Conservation (phyloP, 2,113 vertebrate species). For the Dicaeum eximium region DNA sequence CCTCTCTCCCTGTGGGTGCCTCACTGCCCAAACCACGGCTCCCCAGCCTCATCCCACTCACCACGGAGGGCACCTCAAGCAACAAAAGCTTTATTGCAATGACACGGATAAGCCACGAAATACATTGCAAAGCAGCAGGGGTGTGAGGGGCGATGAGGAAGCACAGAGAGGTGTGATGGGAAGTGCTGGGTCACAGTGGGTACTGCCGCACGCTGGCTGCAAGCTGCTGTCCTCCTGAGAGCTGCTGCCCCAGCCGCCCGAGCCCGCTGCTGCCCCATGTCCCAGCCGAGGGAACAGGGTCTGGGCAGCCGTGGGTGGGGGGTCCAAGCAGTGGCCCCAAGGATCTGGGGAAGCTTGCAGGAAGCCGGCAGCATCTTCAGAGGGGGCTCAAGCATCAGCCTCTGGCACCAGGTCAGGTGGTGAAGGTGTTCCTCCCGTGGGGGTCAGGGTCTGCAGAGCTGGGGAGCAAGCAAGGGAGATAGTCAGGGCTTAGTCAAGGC, state of each 20-base stretch:
- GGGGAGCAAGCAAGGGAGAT: not conserved
- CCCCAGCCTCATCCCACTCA: not conserved
- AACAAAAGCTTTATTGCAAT: slow-evolving; percentile 40
- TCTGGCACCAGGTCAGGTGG: not conserved
- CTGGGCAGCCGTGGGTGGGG: not conserved
- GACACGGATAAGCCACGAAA: not conserved
- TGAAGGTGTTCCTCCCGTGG: slow-evolving; percentile 42
- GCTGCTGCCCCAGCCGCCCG: not conserved
- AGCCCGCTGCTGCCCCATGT: fast-evolving
- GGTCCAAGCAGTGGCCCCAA: fast-evolving
- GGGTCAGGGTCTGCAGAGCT: slow-evolving; percentile 61
- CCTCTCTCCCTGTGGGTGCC: no score
- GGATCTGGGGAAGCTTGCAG: not conserved
- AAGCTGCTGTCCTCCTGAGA: not conserved
- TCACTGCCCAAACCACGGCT: not conserved
- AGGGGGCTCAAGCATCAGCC: not conserved
- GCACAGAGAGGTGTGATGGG: not conserved
- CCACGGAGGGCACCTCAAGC: not conserved
- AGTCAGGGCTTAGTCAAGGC: not conserved
- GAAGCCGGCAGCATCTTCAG: not conserved
- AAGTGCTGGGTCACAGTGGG: not conserved
- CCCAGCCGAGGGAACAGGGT: not conserved
- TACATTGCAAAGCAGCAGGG: not conserved
- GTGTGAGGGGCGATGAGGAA: not conserved
- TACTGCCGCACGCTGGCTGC: not conserved